Evolutionary conservation across 2,888 invertebrate species (phyloP), one percentile per base, ranked within the genome.

Genomic region (Thereva nobilitata): DNA sequence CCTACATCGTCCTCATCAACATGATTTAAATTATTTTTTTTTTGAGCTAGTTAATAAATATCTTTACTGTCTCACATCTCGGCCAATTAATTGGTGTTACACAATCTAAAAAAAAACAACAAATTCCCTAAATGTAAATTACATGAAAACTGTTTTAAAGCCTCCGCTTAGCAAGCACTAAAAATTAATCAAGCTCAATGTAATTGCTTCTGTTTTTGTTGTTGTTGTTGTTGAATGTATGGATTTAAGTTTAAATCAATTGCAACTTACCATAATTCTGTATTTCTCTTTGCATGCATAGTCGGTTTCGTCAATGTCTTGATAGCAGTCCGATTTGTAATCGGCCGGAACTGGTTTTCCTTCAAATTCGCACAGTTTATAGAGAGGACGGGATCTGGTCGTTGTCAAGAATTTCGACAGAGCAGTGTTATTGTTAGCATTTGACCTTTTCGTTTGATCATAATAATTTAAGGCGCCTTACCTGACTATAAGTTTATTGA

Each of bases 221-320:
- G 9, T 35, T 63, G 34, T 12, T 57, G 34, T 37, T 9, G 38
- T 45, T 6, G 10, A n/a, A 54, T 44, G 44, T 8, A 53, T 9
- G 53, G 37, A 38, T 10, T 10, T 7, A 9, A 37, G 38, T 34
- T n/a, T 8, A 59, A 47, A 53, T 59, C 37, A 44, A 47, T 38
- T 67, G 35, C 45, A 50, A 65, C 83, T 86, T 80, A 90, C 90
- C 90, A 90, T 89, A 75, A 91, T 90, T 76, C 90, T 83, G 76
- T 88, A 87, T 77, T 91, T 91, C 78, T 91, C 91, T 78, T 90
- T 89, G 82, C 91, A 91, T 3, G 91, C 91, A 77, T 87, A 91
- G 71, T 89, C 88, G 35, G 88, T 86, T 79, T 91, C 91, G 78
- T 91, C 91, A 12, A 91, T 86, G 77, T 91, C 89, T 77, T 89